Evolutionary conservation across 2,113 vertebrate genomes (phyloP).

Genomic region (Poicephalus gulielmi): DNA sequence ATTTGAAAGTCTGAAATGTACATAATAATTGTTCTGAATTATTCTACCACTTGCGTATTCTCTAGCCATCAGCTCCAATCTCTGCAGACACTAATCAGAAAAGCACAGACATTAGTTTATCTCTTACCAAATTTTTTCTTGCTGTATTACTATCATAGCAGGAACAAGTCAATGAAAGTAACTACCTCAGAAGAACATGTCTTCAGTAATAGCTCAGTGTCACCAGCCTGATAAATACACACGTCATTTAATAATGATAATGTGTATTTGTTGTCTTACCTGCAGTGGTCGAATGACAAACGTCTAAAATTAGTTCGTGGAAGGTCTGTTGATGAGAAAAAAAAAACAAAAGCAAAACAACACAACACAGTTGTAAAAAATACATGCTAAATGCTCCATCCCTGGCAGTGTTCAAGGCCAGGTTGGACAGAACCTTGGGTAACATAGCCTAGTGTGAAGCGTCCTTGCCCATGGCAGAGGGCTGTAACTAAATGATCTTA

Average conservation of each 20-base stretch:
- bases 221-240: neutral
- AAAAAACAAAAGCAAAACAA: neutral
- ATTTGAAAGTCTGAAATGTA: neutral
- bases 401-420: neutral
- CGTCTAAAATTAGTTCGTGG: conserved; percentile 89
- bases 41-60: neutral
- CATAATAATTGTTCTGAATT: neutral
- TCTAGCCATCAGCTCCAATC: neutral
- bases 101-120: neutral
- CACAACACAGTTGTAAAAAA: neutral
- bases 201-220: neutral
- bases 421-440: neutral
- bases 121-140: neutral
- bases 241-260: fast-evolving
- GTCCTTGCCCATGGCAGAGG: neutral
- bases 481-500: neutral
- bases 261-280: conserved; percentile 70
- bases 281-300: conserved; percentile 96
- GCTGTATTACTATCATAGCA: neutral
- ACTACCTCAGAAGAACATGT: fast-evolving
- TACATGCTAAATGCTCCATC: neutral
- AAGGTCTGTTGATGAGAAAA: conserved; percentile 77
- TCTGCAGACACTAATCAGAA: neutral
- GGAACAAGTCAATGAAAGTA: neutral
- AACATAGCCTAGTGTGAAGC: neutral